phyloP scores from a whole-genome alignment of 1,140 invertebrate genomes.

The Pachyrhynchus sulphureomaculatus region DNA sequence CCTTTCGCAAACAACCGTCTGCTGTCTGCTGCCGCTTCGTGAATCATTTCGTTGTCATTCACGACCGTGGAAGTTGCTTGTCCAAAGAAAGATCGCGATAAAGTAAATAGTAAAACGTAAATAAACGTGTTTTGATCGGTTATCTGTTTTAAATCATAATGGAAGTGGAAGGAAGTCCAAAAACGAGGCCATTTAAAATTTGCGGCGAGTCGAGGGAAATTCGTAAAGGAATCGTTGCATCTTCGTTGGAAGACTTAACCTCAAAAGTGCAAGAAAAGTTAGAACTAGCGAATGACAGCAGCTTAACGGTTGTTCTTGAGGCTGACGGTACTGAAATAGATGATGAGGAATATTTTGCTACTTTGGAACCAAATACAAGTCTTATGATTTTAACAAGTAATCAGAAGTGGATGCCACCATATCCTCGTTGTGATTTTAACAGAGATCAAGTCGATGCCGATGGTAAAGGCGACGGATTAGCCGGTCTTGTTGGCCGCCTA shows the following conservation, averaged over 20 bases:
- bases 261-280: conserved; percentile 69
- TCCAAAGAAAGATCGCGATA: neutral
- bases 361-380: conserved; percentile 76
- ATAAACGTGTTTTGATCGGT: neutral
- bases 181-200: conserved; percentile 63
- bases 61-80: neutral
- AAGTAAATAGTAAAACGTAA: neutral
- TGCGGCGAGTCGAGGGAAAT: conserved; percentile 72
- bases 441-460: conserved; percentile 70
- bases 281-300: conserved; percentile 49
- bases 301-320: conserved; percentile 68
- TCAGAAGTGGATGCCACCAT: conserved; percentile 67
- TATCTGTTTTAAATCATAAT: conserved; percentile 28
- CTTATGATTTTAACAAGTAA: conserved; percentile 75
- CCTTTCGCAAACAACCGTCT: conserved; percentile 25
- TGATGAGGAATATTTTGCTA: conserved; percentile 85
- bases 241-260: conserved; percentile 72
- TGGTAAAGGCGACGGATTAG: conserved; percentile 55
- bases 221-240: conserved; percentile 76
- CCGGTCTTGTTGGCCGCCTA: conserved; percentile 68
- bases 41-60: neutral
- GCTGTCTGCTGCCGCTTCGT: neutral
- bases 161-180: conserved; percentile 41
- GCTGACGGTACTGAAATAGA: conserved; percentile 90
- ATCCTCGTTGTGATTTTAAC: conserved; percentile 57